Evolutionary conservation across 2,797 vertebrate species (phyloP).

Genomic region (Fringilla coelebs): DNA sequence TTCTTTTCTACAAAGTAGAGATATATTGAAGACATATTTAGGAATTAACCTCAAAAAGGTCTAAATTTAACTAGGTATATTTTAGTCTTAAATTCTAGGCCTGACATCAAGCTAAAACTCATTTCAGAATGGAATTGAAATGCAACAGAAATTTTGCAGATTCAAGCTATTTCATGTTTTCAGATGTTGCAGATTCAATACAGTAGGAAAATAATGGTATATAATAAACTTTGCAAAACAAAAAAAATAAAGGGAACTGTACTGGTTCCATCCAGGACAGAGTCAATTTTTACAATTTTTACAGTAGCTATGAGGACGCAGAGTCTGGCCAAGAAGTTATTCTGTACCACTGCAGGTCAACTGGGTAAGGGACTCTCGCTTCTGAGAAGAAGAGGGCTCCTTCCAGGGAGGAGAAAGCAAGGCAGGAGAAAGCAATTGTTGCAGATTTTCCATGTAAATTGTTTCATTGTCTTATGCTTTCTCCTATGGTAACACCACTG

Average conservation of each 20-base stretch:
- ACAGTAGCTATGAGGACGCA: neutral
- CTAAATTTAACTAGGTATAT: neutral
- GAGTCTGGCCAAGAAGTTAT: neutral
- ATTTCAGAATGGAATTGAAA: neutral
- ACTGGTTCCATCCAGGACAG: neutral
- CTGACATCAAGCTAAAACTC: neutral
- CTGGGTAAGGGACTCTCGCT: fast-evolving
- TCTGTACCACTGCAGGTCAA: neutral
- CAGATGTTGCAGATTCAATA: neutral
- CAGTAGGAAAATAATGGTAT: neutral
- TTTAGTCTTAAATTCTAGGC: neutral
- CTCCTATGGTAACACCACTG: neutral
- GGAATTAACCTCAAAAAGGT: neutral
- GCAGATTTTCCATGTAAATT: neutral
- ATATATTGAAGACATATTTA: neutral
- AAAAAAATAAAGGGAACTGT: neutral
- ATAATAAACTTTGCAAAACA: neutral
- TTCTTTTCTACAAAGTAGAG: neutral
- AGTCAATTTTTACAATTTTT: neutral
- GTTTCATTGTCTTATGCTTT: neutral
- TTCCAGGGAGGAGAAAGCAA: neutral
- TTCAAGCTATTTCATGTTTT: neutral
- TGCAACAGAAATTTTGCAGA: neutral
- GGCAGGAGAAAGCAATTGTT: neutral
- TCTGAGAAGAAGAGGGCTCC: neutral